These are phyloP conservation scores for Hololepta plana DNA, from an alignment of 2,888 invertebrate species.

Conservation along the genomic window DNA sequence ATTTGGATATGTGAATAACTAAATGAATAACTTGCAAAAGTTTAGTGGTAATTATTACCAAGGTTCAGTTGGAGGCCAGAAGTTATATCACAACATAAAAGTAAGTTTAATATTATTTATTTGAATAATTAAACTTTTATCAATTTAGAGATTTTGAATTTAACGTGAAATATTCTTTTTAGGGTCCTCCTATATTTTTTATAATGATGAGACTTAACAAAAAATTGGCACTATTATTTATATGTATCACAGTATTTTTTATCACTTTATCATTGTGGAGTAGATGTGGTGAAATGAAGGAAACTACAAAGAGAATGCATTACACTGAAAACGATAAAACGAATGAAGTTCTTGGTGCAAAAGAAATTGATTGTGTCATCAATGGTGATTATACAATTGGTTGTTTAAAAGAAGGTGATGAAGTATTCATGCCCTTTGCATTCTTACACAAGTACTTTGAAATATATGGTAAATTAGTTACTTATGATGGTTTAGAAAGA, in stretches of 20 bases:
- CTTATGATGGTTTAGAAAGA: conserved; percentile 52
- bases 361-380: conserved; percentile 72
- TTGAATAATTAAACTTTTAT: no score
- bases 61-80: no score
- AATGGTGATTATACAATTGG: conserved; percentile 41
- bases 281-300: conserved; percentile 47
- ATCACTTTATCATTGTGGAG: conserved; percentile 58
- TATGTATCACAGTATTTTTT: conserved; percentile 44
- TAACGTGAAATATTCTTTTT: no score
- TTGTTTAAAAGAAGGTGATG: conserved; percentile 65
- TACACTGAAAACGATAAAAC: conserved; percentile 11
- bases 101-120: no score
- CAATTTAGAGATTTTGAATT: no score
- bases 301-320: no score
- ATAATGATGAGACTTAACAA: conserved; percentile 65
- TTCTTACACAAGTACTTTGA: conserved; percentile 90
- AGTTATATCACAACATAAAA: no score
- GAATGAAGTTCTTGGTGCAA: conserved; percentile 29
- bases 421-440: conserved; percentile 82
- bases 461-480: conserved; percentile 72
- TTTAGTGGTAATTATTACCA: no score
- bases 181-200: conserved; percentile 29
- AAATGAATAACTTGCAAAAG: no score
- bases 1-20: no score
- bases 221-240: conserved; percentile 49